Conservation (phyloP, 2,888 invertebrate genomes). For the Ceramica pisi region DNA sequence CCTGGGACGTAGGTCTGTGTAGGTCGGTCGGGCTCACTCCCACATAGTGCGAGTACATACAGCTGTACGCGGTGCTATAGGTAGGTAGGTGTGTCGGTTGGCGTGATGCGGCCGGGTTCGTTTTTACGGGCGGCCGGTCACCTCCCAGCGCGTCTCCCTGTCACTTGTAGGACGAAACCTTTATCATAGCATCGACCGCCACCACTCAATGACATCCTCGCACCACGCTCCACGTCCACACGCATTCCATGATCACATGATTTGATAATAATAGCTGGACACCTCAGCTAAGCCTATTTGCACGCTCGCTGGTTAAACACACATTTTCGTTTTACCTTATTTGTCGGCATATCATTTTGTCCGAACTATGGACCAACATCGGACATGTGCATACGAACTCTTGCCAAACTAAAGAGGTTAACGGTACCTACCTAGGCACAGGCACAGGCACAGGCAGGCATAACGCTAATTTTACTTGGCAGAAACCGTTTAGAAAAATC, state of each 20-base stretch:
- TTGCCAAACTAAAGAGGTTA: conserved; percentile 49
- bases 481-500: conserved; percentile 29
- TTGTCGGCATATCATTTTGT: conserved; percentile 22
- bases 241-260: conserved; percentile 19
- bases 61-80: conserved; percentile 22
- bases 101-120: conserved; percentile 64
- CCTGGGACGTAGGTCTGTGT: conserved; percentile 40
- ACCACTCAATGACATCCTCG: conserved; percentile 58
- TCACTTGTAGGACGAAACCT: conserved; percentile 66
- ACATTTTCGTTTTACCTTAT: conserved; percentile 42
- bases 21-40: conserved; percentile 47
- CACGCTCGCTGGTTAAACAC: conserved; percentile 27
- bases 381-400: conserved; percentile 52
- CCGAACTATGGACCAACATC: conserved; percentile 17
- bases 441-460: conserved; percentile 27
- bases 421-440: no score
- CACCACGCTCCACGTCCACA: conserved; percentile 25
- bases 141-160: conserved; percentile 65
- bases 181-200: conserved; percentile 66
- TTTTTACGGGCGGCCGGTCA: conserved; percentile 68
- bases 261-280: conserved; percentile 36
- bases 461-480: conserved; percentile 52
- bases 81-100: conserved; percentile 49
- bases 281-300: conserved; percentile 46
- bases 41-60: conserved; percentile 49